Base-by-base conservation (phyloP, 2,888 invertebrate species). In the Neria commutata region DNA sequence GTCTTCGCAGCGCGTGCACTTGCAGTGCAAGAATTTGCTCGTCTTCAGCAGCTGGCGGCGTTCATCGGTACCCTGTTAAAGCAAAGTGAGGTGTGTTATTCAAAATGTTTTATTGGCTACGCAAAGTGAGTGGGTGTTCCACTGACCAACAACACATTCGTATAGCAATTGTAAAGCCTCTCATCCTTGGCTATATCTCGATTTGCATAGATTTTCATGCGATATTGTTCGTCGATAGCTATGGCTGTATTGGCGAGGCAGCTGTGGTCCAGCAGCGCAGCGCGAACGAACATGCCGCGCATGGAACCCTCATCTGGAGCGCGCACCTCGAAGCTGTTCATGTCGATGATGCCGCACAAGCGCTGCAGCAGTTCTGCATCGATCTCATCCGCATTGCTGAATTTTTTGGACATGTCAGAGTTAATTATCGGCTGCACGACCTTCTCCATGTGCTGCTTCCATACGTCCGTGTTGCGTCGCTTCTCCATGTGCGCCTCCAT, bases 1-100 rank as follows among this genome's bases (percentile, higher is more conserved):
- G 83, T 92, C 92, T 1, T 74, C 72, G 69, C 92, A 93, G 21
- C 91, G 83, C 0, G 72, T 67, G 69, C 92, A 93, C 0, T 79
- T 77, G 69, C 92, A 93, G 63, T 86, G 84, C 69, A 92, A 92
- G 74, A 91, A 91, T 80, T 93, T 93, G 19, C 91, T 90, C 60
- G 87, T 83, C 54, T 83, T 79, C 3, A 92, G 81, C 73, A 88
- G 86, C 49, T 86, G 83, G 58, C 87, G 87, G 42, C 92, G 85
- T 58, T 89, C 85, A 1, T 83, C 80, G n/a, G 87, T 90, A 0
- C 91, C 90, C 88, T 91, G 68, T 17, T 42, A 19, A 55, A 21
- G 21, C 66, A 64, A 60, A 14, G 11, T 10, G 11, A 33, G 29
- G 19, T 37, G 11, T 0, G 69, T 67, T 21, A 4, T 14, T 37